Evolutionary conservation across 2,113 vertebrate genomes (phyloP), one percentile per base, ranked within the genome.

Genomic region (Ptyas mucosa): DNA sequence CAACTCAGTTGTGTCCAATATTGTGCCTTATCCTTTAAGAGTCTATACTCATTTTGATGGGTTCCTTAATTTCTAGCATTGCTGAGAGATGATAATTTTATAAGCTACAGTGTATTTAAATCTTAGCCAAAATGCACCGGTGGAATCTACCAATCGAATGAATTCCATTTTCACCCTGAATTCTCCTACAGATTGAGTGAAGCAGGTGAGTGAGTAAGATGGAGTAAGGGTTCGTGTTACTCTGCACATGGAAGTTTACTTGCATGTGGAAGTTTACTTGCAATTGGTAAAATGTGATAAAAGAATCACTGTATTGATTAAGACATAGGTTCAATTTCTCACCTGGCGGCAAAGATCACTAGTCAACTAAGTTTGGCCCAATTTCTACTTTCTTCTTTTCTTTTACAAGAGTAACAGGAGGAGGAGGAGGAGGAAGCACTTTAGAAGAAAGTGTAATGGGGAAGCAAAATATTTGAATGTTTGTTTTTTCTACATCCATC

Each of bases 21-120:
- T 94, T 24, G 89, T 69, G 89, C 93, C 26, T 26, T 51, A 90
- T 96, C 93, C 93, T 94, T 94, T 93, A 91, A 75, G 96, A 95
- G 95, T 89, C 94, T 93, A 8, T 58, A 49, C 93, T 95, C 89
- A n/a, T 95, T 97, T 93, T 95, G 89, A 89, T 93, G 54, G 93
- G 90, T 94, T 94, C 94, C 96, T 96, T 96, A 94, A 96, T 94
- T 97, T 96, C 95, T 92, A 94, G 96, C 93, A 87, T 97, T 96
- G 96, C 96, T 95, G 91, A 94, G 93, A 96, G 95, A 97, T 94
- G 95, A 96, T 96, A 95, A 95, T 95, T 93, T 97, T 96, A 4
- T 20, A 95, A 90, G 94, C 92, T 96, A 97, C 97, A 14, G 11
- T n/a, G 11, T 64, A 97, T 97, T 97, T 97, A 97, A 97, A 98